Evolutionary conservation across 2,888 invertebrate genomes (phyloP), one percentile per base, ranked within the genome.

Genomic region (Orthosia cruda): DNA sequence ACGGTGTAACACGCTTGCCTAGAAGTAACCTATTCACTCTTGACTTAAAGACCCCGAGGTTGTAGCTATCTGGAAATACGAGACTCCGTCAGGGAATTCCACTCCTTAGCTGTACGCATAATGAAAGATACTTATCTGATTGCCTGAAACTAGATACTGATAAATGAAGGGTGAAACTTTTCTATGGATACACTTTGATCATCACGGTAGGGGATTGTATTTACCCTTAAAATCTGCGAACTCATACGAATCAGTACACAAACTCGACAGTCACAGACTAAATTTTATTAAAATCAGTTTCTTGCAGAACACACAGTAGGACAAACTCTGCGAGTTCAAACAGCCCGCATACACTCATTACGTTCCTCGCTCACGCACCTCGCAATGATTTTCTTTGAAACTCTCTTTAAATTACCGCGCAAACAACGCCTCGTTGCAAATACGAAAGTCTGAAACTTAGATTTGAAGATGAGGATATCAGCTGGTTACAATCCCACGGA

Each of bases 271-370:
- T 74, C 50, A 70, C 81, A 74, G 77, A 47, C 59, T 32, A 71
- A 75, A 84, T 76, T 81, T 83, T 70, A 86, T 82, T 80, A 69
- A 81, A 84, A 83, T 86, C 75, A 80, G 75, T 83, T 83, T 74
- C 77, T 86, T 76, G 23, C 71, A 52, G 73, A 86, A 78, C 77
- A 84, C 85, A 83, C 73, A 83, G 71, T 61, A 23, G 55, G 61
- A 78, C 58, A 55, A 83, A 87, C 76, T 84, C 77, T 11, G 62
- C n/a, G 26, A 83, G 72, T 63, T 71, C 80, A 83, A 86, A 87
- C 78, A 85, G 65, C 87, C 87, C 87, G 87, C 85, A 87, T 87
- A 76, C 75, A 73, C 77, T 87, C 80, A 86, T 86, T 85, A 87
- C 49, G 73, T 49, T 69, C 71, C 78, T 61, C 80, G 69, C 79